A percentile compares a stretch with the other conserved stretches of the same genome.
phyloP scores from a whole-genome alignment of 2,797 vertebrate genomes.

The Mormyrops boulengeri region DNA sequence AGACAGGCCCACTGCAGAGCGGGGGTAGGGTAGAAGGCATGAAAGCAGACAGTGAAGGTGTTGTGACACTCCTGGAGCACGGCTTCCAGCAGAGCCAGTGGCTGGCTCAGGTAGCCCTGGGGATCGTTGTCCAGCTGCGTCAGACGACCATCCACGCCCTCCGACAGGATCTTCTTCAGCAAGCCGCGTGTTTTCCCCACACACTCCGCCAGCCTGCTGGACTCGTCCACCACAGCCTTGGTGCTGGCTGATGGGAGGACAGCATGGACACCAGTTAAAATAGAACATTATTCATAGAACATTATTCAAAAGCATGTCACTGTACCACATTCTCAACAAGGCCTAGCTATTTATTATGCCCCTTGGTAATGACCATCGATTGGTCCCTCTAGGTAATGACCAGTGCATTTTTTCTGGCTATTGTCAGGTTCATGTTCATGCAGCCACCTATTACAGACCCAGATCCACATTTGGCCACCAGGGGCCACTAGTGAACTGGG shows the following conservation, averaged over 20 bases:
- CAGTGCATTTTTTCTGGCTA: not conserved
- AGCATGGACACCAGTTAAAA: not conserved
- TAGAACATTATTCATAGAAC: not conserved
- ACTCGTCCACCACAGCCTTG: constrained; percentile 96
- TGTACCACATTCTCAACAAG: not conserved
- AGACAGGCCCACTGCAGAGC: constrained; percentile 97
- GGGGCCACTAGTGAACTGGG: not conserved
- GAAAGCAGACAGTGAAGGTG: constrained; percentile 97
- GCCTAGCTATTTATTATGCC: not conserved
- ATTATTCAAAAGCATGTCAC: not conserved
- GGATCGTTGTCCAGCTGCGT: constrained; percentile 96
- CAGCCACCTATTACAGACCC: not conserved
- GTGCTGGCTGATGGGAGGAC: constrained; percentile 67
- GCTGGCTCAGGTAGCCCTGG: constrained; percentile 92
- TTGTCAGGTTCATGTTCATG: not conserved
- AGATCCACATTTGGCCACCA: not conserved
- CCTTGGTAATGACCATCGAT: too few species aligned
- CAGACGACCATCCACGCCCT: constrained; percentile 95
- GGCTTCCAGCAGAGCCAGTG: constrained; percentile 86
- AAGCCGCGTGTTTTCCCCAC: constrained; percentile 96
- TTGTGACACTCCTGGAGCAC: constrained; percentile 97
- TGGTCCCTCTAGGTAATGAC: not conserved
- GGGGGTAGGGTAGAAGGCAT: constrained; percentile 95
- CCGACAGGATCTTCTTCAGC: constrained; percentile 93
- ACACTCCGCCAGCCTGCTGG: constrained; percentile 93